Evolutionary conservation across 2,113 vertebrate genomes (phyloP), one percentile per base, ranked within the genome.

Genomic region (Myotis lucifugus): DNA sequence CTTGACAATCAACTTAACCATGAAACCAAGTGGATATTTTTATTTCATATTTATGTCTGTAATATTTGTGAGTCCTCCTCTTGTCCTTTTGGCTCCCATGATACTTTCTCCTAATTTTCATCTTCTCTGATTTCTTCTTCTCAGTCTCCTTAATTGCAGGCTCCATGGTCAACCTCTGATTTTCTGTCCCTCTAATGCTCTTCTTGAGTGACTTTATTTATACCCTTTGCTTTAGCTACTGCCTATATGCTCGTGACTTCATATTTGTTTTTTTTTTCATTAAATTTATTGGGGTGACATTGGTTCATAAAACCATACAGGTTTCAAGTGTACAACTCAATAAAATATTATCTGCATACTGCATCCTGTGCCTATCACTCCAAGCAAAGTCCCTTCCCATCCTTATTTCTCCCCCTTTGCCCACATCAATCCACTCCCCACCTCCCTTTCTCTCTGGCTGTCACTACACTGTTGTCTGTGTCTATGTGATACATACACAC

Each of bases 71-170:
- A 74, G 6, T 85, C 6, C 29, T 15, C 18, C 14, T 81, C 66
- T 73, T 87, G 15, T 79, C 8, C 48, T n/a, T 92, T 56, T 93
- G 70, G 32, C 34, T 87, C 27, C 7, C 42, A 0, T 40, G 17
- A 73, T 78, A 73, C 50, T 79, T 85, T 59, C 15, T 91, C 32
- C 5, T 85, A 46, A 27, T 90, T 92, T 83, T 54, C 19, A 32
- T 83, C 76, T 74, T 93, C 32, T 84, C 54, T 72, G 61, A 52
- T 85, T 85, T 90, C 52, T 67, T 93, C 17, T 93, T 93, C 23
- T 34, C 25, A 52, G 42, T 27, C 59, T 74, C 19, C 10, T 42
- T 87, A 79, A 59, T 69, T 90, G 37, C 54, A 79, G n/a, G 12
- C 90, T 90, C 10, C 87, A 3, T 76, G 54, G 37, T 32, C 6